These are phyloP conservation scores for Cryptoblepharus egeriae DNA, from an alignment of 2,797 vertebrate genomes.

Conservation along the genomic window DNA sequence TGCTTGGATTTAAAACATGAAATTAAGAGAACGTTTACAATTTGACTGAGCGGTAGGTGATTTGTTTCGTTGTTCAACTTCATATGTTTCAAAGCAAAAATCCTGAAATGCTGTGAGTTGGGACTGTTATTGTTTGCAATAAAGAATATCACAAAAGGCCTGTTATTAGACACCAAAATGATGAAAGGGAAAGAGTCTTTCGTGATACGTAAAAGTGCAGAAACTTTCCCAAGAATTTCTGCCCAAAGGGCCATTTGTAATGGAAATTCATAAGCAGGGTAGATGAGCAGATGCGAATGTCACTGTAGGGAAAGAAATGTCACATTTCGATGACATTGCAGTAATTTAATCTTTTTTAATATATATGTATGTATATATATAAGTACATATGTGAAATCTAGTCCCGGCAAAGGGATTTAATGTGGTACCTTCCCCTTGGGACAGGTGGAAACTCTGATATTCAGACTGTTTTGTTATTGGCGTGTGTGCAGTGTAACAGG, in stretches of 20 bases:
- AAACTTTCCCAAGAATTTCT: slow-evolving; percentile 19
- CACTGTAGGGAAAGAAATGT: slow-evolving; percentile 10
- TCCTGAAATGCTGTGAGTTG: slow-evolving; percentile 45
- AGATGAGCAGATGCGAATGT: slow-evolving; percentile 28
- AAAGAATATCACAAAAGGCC: slow-evolving; percentile 53
- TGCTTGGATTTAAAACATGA: slow-evolving; percentile 33
- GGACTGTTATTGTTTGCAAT: slow-evolving; percentile 51
- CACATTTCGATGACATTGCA: slow-evolving; percentile 30
- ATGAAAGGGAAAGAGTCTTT: slow-evolving; percentile 9
- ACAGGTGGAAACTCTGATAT: slow-evolving; percentile 61
- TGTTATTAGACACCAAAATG: slow-evolving; percentile 57
- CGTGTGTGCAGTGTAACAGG: slow-evolving; percentile 49
- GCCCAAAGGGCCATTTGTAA: slow-evolving; percentile 22
- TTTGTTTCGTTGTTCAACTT: slow-evolving; percentile 25
- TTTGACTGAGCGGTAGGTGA: slow-evolving; percentile 46
- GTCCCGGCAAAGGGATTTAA: slow-evolving; percentile 55
- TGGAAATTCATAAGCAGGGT: slow-evolving; percentile 34
- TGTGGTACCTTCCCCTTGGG: slow-evolving; percentile 53
- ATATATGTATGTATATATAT: slow-evolving; percentile 25
- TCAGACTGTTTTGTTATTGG: slow-evolving; percentile 65
- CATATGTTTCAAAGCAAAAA: slow-evolving; percentile 35
- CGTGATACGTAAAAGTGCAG: slow-evolving; percentile 16
- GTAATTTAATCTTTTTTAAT: slow-evolving; percentile 35
- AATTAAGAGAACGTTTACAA: slow-evolving; percentile 57
- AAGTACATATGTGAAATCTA: slow-evolving; percentile 49